These are phyloP conservation scores for Anoplius nigerrimus DNA, from an alignment of 2,888 invertebrate species.

Conservation along the genomic window DNA sequence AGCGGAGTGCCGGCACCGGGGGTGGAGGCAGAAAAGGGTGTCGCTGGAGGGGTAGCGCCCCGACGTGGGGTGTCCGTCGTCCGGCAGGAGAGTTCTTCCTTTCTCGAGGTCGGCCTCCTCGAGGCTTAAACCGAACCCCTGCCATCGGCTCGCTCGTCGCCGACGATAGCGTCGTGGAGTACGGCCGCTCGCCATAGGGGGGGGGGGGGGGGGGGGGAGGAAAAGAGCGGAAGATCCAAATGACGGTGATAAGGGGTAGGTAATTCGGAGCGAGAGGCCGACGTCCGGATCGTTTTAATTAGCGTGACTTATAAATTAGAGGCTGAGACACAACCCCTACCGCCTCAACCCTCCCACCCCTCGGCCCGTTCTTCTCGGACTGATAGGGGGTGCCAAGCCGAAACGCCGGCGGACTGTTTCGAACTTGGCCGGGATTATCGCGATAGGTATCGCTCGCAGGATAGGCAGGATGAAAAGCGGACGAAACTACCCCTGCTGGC, in stretches of 20 bases:
- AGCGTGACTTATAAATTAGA: conserved; percentile 32
- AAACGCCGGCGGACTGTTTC: neutral
- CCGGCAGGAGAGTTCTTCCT: conserved; percentile 50
- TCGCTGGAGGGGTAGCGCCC: conserved; percentile 27
- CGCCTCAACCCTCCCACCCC: too few species aligned
- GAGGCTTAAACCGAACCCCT: conserved; percentile 50
- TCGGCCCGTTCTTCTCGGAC: too few species aligned
- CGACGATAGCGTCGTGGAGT: conserved; percentile 42
- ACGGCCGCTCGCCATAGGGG: conserved; percentile 31
- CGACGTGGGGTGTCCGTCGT: conserved; percentile 32
- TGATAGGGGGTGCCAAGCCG: neutral
- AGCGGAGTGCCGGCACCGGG: too few species aligned
- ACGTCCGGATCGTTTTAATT: conserved; percentile 32
- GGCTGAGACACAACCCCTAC: neutral
- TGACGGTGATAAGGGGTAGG: conserved; percentile 26
- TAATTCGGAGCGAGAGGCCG: conserved; percentile 11
- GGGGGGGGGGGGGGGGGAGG: conserved; percentile 17
- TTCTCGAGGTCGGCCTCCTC: conserved; percentile 48
- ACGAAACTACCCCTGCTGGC: too few species aligned
- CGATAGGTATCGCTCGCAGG: too few species aligned
- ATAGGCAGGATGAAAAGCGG: too few species aligned
- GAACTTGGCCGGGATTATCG: too few species aligned
- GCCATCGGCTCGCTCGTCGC: conserved; percentile 28
- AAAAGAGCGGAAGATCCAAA: conserved; percentile 30
- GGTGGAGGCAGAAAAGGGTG: conserved; percentile 16